A percentile compares a stretch with the other conserved stretches of the same genome.
Conservation (phyloP, 2,888 invertebrate species). For the Epicampocera succincta region DNA sequence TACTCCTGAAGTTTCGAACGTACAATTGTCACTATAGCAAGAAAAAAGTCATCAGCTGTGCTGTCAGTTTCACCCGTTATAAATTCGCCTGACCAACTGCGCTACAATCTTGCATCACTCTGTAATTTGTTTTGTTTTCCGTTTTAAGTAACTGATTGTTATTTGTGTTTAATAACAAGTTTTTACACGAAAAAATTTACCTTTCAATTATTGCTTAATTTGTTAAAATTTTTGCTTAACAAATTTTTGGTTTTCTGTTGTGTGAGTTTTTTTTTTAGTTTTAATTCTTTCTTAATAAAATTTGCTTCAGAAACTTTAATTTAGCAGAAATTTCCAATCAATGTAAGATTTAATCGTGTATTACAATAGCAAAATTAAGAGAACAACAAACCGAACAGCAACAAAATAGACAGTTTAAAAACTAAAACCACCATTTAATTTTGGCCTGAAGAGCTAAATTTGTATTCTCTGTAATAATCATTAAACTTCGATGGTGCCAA, state of each 20-base stretch:
- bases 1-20: too few species aligned
- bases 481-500: slow-evolving; percentile 10
- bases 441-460: slow-evolving; percentile 1
- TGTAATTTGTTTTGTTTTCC: too few species aligned
- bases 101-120: too few species aligned
- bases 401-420: background rate
- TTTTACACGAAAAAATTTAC: slow-evolving; percentile 64
- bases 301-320: background rate
- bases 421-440: background rate
- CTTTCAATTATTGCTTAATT: slow-evolving; percentile 68
- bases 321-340: slow-evolving; percentile 17
- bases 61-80: too few species aligned
- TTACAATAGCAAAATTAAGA: slow-evolving; percentile 20
- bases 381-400: too few species aligned
- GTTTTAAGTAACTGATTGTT: slow-evolving; percentile 6
- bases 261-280: background rate
- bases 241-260: background rate
- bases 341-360: slow-evolving; percentile 22
- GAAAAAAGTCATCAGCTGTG: too few species aligned
- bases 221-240: slow-evolving; percentile 11
- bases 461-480: background rate
- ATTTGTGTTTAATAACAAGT: slow-evolving; percentile 35
- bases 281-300: background rate
- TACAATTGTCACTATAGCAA: too few species aligned
- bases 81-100: too few species aligned